A percentile compares a stretch with the other conserved stretches of the same genome.
These are phyloP conservation scores for Antrozous pallidus DNA, from an alignment of 2,797 vertebrate species.

Conservation along the genomic window DNA sequence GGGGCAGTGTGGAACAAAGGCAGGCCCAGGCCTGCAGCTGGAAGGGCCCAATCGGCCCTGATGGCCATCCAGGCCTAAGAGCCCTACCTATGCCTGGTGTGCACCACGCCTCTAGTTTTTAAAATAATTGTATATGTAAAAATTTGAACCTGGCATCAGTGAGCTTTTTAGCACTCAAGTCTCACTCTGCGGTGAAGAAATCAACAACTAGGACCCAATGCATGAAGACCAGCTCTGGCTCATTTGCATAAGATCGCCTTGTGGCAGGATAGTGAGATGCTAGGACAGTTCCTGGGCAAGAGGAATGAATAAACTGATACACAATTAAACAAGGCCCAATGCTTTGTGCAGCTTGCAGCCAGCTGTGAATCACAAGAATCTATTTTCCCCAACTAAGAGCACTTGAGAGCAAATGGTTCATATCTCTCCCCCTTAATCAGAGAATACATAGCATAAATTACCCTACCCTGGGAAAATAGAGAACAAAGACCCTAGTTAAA, in stretches of 20 bases:
- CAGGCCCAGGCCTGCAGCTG: too few relatives aligned
- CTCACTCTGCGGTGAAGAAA: not conserved
- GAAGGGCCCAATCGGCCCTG: too few relatives aligned
- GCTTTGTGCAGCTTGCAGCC: not conserved
- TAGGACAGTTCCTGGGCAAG: not conserved
- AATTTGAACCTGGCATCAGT: not conserved
- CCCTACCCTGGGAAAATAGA: not conserved
- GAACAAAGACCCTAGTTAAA: not conserved
- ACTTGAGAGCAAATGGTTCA: not conserved
- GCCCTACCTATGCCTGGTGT: too few relatives aligned
- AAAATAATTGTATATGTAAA: not conserved
- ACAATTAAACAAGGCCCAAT: not conserved
- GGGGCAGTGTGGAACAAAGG: too few relatives aligned
- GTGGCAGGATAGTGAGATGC: not conserved
- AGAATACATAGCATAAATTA: not conserved
- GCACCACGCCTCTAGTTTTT: not conserved
- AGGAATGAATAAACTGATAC: not conserved
- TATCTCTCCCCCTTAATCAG: not conserved
- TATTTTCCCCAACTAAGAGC: not conserved
- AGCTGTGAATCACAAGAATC: not conserved
- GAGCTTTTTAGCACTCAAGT: not conserved
- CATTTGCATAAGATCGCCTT: not conserved
- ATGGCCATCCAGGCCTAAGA: too few relatives aligned
- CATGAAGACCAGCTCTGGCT: not conserved
- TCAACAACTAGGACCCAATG: not conserved